phyloP scores from a whole-genome alignment of 2,113 vertebrate genomes.

The Ornithorhynchus anatinus region DNA sequence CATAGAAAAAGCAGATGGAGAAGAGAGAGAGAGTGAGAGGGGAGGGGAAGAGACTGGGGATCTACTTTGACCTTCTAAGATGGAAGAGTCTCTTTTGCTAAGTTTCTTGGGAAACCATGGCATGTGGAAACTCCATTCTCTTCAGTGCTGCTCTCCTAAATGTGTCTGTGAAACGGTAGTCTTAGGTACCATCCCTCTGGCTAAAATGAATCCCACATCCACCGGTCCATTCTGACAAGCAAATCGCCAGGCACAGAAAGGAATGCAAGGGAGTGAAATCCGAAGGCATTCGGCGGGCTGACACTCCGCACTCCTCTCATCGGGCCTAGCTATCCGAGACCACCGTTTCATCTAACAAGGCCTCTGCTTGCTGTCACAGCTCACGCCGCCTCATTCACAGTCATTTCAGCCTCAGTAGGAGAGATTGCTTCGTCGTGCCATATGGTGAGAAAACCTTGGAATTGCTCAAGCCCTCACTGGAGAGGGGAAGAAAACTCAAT shows the following conservation, averaged over 20 bases:
- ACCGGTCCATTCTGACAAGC: conserved; percentile 10
- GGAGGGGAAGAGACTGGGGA: too few species aligned
- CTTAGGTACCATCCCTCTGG: neutral
- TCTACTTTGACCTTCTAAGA: too few species aligned
- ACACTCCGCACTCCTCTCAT: conserved; percentile 3
- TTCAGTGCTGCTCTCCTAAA: neutral
- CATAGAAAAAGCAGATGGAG: too few species aligned
- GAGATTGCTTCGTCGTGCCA: conserved; percentile 15
- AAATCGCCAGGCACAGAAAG: conserved; percentile 29
- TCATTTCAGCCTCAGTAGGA: conserved; percentile 32
- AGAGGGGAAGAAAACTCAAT: conserved; percentile 32
- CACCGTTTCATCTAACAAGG: conserved; percentile 39
- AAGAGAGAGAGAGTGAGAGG: too few species aligned
- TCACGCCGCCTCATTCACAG: conserved; percentile 12
- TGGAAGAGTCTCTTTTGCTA: too few species aligned
- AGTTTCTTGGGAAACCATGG: too few species aligned
- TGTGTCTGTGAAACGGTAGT: conserved; percentile 30
- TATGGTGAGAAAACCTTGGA: conserved; percentile 23
- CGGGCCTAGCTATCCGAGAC: neutral
- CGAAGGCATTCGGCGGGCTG: neutral
- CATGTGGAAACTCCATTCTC: too few species aligned
- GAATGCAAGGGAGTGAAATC: conserved; percentile 13
- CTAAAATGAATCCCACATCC: conserved; percentile 25
- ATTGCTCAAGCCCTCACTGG: conserved; percentile 25
- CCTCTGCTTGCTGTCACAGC: conserved; percentile 5